Evolutionary conservation across 2,888 invertebrate genomes (phyloP), one percentile per base, ranked within the genome.

Genomic region (Phaedon cochleariae): DNA sequence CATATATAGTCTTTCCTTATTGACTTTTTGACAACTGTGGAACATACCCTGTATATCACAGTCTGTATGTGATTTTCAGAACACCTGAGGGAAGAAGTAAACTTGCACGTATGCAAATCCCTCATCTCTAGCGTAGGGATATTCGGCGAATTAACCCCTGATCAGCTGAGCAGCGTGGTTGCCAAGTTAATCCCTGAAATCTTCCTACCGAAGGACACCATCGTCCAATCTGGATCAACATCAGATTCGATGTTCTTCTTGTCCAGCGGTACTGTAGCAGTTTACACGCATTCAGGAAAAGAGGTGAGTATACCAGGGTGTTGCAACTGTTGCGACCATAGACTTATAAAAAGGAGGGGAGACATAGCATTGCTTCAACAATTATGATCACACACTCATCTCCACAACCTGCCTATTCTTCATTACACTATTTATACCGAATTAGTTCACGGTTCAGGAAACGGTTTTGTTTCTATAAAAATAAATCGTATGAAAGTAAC

Each of bases 241-340:
- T 89, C 89, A 0, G 86, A 88, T 66, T 87, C 87, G 77, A 89
- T 90, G 89, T 90, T 86, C 77, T 90, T 90, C 73, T 82, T 90
- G 21, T 59, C 59, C 20, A 76, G 34, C 85, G 87, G 67, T 88
- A 89, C 73, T 88, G 89, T 10, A 10, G 68, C 68, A 10, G 61
- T 68, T 9, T 68, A 65, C 26, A 60, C 68, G 1, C 65, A 48
- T 18, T 65, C 68, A 9, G 68, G 65, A 51, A 68, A 58, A 57
- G 68, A 68, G 29, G 57, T 68, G 41, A 29, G 22, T 31, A 18
- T 52, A 1, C n/a, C n/a, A 60, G n/a, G 15, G 2, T 15, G 6
- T 15, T 10, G n/a, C 12, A 26, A 7, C 3, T 26, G 7, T 26
- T 26, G 7, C 7, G 4, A 26, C 4, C 3, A 26, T 26, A 26